These are phyloP conservation scores for Psittacara wagleri DNA, from an alignment of 2,113 vertebrate species.

Conservation along the genomic window DNA sequence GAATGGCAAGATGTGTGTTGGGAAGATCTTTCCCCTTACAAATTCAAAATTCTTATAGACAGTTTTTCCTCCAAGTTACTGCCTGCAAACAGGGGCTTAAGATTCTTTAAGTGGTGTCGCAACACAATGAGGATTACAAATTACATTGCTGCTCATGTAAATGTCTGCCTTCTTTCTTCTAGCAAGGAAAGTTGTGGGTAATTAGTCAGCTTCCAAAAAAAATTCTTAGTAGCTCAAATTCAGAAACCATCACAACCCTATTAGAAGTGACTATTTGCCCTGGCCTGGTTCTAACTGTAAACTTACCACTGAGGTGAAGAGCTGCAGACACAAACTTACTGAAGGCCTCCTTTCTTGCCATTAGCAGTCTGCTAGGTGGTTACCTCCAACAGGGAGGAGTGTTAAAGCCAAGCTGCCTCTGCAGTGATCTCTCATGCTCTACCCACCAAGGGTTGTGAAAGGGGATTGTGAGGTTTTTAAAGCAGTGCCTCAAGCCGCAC, in stretches of 20 bases:
- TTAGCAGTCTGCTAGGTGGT: no score
- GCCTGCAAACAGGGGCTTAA: not conserved
- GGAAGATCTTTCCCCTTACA: not conserved
- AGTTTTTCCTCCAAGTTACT: not conserved
- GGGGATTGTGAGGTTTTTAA: not conserved
- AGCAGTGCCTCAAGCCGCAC: not conserved
- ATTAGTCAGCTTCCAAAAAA: not conserved
- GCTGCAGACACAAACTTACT: not conserved
- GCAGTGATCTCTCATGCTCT: rapidly evolving
- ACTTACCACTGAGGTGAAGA: no score
- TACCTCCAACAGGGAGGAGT: rapidly evolving
- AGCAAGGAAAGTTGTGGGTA: not conserved
- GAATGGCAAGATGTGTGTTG: rapidly evolving
- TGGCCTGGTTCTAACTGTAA: not conserved
- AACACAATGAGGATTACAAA: not conserved
- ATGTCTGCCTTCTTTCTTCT: not conserved
- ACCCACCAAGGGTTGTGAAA: rapidly evolving
- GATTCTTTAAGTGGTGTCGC: not conserved
- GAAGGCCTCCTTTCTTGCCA: rapidly evolving
- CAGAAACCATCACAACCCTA: not conserved
- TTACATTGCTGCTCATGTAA: not conserved
- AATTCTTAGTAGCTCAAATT: not conserved
- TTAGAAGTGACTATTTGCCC: rapidly evolving
- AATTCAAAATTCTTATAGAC: not conserved
- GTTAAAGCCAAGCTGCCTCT: not conserved